phyloP scores from a whole-genome alignment of 2,113 vertebrate species.

The Thomomys bottae region DNA sequence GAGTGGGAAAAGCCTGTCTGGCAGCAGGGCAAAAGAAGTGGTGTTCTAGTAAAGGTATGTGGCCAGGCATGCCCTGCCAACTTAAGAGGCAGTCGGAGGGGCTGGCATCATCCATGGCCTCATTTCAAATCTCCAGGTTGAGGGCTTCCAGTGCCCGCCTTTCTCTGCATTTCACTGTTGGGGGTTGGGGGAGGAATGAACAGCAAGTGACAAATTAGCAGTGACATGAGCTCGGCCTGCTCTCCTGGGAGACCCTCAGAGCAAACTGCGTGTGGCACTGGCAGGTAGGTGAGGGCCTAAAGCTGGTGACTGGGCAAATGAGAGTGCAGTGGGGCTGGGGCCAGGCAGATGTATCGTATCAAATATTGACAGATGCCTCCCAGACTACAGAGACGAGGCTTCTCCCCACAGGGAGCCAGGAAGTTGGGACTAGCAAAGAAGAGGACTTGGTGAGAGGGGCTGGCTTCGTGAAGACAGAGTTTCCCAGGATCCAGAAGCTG shows the following conservation, averaged over 20 bases:
- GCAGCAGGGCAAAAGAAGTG: too few species aligned
- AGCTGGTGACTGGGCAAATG: not conserved
- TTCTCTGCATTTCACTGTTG: not conserved
- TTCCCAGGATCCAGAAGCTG: too few species aligned
- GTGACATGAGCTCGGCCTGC: not conserved
- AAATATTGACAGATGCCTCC: not conserved
- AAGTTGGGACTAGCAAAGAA: too few species aligned
- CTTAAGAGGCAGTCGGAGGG: not conserved
- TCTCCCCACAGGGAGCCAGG: too few species aligned
- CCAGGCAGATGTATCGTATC: not conserved
- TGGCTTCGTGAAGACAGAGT: too few species aligned
- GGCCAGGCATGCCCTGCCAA: not conserved
- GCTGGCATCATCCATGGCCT: not conserved
- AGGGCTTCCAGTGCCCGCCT: not conserved
- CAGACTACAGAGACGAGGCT: too few species aligned
- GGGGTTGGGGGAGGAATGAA: not conserved
- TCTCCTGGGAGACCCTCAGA: not conserved
- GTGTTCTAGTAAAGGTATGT: not conserved
- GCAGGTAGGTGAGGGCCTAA: not conserved
- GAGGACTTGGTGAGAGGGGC: too few species aligned
- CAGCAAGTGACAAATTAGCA: not conserved
- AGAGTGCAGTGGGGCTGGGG: not conserved
- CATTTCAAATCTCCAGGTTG: not conserved
- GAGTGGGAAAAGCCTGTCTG: not conserved
- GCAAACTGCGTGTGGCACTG: not conserved